phyloP scores from a whole-genome alignment of 2,113 vertebrate species.

The Catharus bicknelli region DNA sequence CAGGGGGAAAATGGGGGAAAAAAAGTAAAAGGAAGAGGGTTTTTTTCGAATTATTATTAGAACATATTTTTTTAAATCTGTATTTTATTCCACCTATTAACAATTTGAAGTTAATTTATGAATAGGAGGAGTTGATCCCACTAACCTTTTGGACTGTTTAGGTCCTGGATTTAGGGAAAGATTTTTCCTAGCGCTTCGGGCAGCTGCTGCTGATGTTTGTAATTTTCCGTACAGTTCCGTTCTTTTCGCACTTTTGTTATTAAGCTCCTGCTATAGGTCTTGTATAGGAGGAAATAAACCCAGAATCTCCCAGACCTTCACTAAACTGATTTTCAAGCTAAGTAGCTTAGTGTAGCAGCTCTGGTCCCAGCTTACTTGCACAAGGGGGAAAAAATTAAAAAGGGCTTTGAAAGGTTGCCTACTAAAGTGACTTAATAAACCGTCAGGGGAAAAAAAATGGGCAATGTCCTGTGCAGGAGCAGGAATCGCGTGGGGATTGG shows the following conservation, averaged over 20 bases:
- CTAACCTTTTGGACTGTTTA: not conserved
- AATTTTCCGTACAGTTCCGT: conserved; percentile 49
- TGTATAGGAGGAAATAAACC: conserved; percentile 11
- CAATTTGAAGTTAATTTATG: not conserved
- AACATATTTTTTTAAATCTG: not conserved
- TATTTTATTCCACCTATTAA: not conserved
- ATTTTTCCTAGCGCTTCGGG: not conserved
- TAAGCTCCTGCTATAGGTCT: conserved; percentile 14
- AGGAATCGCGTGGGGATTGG: not conserved
- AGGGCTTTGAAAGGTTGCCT: conserved; percentile 44
- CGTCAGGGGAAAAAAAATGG: not conserved
- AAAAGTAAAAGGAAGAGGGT: rapidly evolving
- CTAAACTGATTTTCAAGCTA: conserved; percentile 67
- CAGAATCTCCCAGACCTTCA: conserved; percentile 35
- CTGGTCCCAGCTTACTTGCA: conserved; percentile 50
- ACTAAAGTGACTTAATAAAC: conserved; percentile 47
- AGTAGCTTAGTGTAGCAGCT: conserved; percentile 62
- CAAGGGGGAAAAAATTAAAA: not conserved
- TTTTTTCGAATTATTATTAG: not conserved
- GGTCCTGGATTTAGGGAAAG: not conserved
- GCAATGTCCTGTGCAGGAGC: not conserved
- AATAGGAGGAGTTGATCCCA: not conserved
- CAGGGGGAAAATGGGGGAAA: rapidly evolving
- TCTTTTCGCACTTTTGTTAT: conserved; percentile 45
- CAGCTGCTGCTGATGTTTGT: conserved; percentile 23